A percentile compares a stretch with the other conserved stretches of the same genome.
Conservation (phyloP, 2,113 vertebrate genomes). For the Indicator indicator region DNA sequence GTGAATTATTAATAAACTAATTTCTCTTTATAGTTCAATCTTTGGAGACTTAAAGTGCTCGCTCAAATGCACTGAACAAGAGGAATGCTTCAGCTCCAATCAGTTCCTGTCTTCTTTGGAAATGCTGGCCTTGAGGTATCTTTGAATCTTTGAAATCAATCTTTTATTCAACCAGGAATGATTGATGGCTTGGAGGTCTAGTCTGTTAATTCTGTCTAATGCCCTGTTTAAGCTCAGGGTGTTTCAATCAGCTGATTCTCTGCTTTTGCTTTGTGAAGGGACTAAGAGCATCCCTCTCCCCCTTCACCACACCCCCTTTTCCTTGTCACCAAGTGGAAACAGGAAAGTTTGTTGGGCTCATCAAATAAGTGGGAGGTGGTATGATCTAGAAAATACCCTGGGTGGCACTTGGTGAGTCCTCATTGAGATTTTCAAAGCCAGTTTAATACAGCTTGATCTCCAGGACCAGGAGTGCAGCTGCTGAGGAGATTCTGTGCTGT, state of each 20-base stretch:
- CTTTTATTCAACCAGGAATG: slow-evolving; percentile 75
- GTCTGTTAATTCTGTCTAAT: slow-evolving; percentile 76
- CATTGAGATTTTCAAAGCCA: neutral
- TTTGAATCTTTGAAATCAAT: slow-evolving; percentile 79
- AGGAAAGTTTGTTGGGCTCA: neutral
- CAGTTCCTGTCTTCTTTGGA: slow-evolving; percentile 71
- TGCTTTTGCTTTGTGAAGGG: slow-evolving; percentile 30
- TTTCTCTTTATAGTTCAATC: slow-evolving; percentile 86
- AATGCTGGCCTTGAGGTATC: slow-evolving; percentile 78
- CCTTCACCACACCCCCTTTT: neutral
- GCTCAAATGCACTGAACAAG: slow-evolving; percentile 75
- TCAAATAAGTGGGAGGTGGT: neutral
- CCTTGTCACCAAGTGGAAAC: neutral
- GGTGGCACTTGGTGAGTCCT: neutral
- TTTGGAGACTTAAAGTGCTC: slow-evolving; percentile 84
- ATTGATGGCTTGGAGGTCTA: slow-evolving; percentile 73
- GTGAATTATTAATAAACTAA: slow-evolving; percentile 88
- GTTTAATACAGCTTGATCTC: neutral
- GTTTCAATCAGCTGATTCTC: slow-evolving; percentile 36
- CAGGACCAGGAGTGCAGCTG: neutral
- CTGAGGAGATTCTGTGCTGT: neutral
- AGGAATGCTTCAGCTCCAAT: slow-evolving; percentile 76
- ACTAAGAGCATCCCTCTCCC: neutral
- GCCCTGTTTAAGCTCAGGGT: slow-evolving; percentile 66
- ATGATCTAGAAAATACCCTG: neutral